Percentiles rank a stretch among this genome's conserved stretches.
These are phyloP conservation scores for Arenicola marina DNA, from an alignment of 2,888 invertebrate species.

Conservation along the genomic window DNA sequence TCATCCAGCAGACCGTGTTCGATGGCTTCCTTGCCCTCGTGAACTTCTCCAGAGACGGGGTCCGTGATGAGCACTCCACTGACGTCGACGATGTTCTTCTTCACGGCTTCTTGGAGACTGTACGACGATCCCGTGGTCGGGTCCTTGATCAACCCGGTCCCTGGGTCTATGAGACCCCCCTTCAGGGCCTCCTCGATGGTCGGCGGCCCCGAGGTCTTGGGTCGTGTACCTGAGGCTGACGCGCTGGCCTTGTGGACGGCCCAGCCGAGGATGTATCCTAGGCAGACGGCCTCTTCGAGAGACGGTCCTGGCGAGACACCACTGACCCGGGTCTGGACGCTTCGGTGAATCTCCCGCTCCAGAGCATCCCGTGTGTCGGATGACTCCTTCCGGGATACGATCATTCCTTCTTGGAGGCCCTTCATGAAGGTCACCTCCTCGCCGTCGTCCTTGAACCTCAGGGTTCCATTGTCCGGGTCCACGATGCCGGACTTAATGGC, in stretches of 20 bases:
- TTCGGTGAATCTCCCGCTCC: no score
- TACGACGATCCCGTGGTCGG: constrained; percentile 26
- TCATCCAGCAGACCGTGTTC: constrained; percentile 65
- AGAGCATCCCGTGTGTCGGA: no score
- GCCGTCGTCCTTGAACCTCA: not conserved
- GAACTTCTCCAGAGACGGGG: not conserved
- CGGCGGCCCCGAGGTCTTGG: no score
- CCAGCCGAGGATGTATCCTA: no score
- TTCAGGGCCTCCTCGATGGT: constrained; percentile 43
- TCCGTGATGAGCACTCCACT: not conserved
- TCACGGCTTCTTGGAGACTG: constrained; percentile 63
- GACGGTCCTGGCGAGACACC: no score
- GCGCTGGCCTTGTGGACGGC: no score
- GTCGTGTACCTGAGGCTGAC: no score
- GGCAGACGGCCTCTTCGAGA: no score
- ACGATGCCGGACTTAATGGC: constrained; percentile 81
- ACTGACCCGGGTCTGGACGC: no score
- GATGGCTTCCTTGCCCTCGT: constrained; percentile 7
- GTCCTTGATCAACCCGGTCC: constrained; percentile 42
- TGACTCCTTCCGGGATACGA: no score
- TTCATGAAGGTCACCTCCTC: not conserved
- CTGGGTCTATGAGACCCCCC: constrained; percentile 48
- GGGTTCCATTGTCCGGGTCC: not conserved
- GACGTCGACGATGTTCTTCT: constrained; percentile 52
- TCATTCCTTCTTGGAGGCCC: not conserved